Percentiles rank a stretch among this genome's conserved stretches.
phyloP scores from a whole-genome alignment of 2,888 invertebrate genomes.

The Frankliniella fusca region DNA sequence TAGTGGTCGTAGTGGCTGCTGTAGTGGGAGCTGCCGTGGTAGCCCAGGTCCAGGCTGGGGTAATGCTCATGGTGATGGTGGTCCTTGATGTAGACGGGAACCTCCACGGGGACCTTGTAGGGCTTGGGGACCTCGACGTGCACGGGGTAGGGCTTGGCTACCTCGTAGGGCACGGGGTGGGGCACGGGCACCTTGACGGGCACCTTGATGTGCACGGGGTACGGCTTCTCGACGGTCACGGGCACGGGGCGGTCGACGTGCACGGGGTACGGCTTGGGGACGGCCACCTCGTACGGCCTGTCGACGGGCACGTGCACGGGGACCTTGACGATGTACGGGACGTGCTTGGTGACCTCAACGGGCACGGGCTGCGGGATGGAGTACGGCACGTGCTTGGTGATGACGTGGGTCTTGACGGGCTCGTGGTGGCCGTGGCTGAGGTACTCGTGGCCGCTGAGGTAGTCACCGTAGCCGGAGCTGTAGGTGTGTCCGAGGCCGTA shows the following conservation, averaged over 20 bases:
- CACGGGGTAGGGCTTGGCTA: conserved; percentile 32
- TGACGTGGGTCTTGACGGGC: conserved; percentile 32
- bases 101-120: conserved; percentile 36
- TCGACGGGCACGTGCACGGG: conserved; percentile 38
- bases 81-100: conserved; percentile 34
- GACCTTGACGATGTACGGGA: conserved; percentile 37
- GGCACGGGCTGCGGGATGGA: conserved; percentile 33
- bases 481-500: conserved; percentile 18
- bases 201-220: conserved; percentile 4
- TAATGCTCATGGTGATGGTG: conserved; percentile 14
- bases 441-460: not conserved
- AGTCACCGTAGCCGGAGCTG: conserved; percentile 11
- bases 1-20: not conserved
- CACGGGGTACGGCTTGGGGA: conserved; percentile 7
- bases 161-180: conserved; percentile 37
- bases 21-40: not conserved
- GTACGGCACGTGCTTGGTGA: conserved; percentile 35
- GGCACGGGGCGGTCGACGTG: conserved; percentile 3
- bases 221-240: conserved; percentile 8
- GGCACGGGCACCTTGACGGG: conserved; percentile 38
- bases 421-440: not conserved
- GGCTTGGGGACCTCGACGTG: conserved; percentile 34
- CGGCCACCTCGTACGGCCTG: conserved; percentile 34
- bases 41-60: not conserved
- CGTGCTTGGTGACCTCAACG: conserved; percentile 31